Evolutionary conservation across 2,888 invertebrate species (phyloP), one percentile per base, ranked within the genome.

Genomic region (Galeruca laticollis): DNA sequence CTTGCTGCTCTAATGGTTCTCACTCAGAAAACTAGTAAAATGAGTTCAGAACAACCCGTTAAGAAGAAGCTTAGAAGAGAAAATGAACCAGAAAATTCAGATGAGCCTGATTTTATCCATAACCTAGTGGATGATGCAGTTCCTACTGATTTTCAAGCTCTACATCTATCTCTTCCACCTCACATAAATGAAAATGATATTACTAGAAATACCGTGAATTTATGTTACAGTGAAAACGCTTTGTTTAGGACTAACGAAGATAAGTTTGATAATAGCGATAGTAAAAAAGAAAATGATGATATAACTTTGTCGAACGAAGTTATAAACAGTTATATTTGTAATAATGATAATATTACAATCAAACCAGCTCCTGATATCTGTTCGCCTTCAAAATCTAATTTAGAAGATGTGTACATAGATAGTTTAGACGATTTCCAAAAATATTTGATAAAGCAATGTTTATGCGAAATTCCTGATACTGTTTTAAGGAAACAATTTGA

Each of bases 1-100:
- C 54, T 67, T 62, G 54, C 64, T 56, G 54, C 37, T 85, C 86
- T 86, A 84, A 91, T 91, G 91, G 91, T 91, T 89, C 89, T 90
- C 86, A 87, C 89, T 84, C 87, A 88, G 86, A 87, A 88, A 80
- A 85, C 87, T 77, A 68, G 56, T 71, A 88, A 87, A 82, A 93
- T 93, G 92, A 91, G 90, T 82, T 91, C 90, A 78, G 92, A 94
- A 86, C 94, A 94, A 87, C 95, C 95, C 77, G 92, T 92, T 79
- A 94, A 93, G 84, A 95, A 95, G 87, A 92, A 94, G 83, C 91
- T 92, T 83, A 90, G 93, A 81, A 91, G 93, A 77, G 86, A 84
- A 59, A 87, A 86, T 71, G 86, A 91, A 77, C 88, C 88, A 9
- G 89, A 89, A 10, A 88, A 89, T 73, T 57, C 75, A 20, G 90